Conservation (phyloP, 2,113 vertebrate species). For the Chaenogobius annularis region DNA sequence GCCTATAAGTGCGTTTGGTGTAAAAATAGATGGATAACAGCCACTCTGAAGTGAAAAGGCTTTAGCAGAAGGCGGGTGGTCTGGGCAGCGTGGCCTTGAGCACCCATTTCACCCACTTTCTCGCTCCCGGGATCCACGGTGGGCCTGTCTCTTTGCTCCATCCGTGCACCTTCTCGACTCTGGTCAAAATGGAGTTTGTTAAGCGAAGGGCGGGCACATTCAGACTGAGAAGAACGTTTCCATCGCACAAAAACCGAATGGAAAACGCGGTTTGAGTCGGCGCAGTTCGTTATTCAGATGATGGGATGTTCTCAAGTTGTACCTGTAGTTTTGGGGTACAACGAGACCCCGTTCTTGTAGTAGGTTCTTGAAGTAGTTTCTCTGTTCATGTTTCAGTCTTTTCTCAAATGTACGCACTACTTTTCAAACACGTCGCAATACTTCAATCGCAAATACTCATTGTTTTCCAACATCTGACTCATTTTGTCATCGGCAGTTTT, state of each 20-base stretch:
- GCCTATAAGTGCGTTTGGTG: conserved; percentile 75
- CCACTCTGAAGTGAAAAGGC: conserved; percentile 65
- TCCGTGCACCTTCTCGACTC: conserved; percentile 24
- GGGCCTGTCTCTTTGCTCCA: background rate
- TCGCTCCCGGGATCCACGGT: conserved; percentile 32
- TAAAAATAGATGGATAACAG: conserved; percentile 79
- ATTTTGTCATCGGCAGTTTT: too few relatives aligned
- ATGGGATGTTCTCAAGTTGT: too few relatives aligned
- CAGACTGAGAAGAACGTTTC: conserved; percentile 2
- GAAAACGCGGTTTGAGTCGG: too few relatives aligned
- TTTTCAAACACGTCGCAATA: too few relatives aligned
- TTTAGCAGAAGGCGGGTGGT: conserved; percentile 41
- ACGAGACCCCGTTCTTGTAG: too few relatives aligned
- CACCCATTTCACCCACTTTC: conserved; percentile 45
- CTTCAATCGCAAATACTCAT: too few relatives aligned
- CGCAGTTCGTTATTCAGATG: too few relatives aligned
- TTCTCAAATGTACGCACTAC: too few relatives aligned
- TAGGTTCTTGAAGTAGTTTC: too few relatives aligned
- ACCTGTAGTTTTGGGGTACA: too few relatives aligned
- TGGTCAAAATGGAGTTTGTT: conserved; percentile 61
- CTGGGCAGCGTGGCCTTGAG: conserved; percentile 65
- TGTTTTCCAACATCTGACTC: too few relatives aligned
- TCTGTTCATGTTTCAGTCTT: too few relatives aligned
- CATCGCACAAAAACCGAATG: background rate
- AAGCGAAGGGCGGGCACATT: conserved; percentile 39